Base-by-base conservation (phyloP, 2,888 invertebrate species). In the Apoda limacodes region DNA sequence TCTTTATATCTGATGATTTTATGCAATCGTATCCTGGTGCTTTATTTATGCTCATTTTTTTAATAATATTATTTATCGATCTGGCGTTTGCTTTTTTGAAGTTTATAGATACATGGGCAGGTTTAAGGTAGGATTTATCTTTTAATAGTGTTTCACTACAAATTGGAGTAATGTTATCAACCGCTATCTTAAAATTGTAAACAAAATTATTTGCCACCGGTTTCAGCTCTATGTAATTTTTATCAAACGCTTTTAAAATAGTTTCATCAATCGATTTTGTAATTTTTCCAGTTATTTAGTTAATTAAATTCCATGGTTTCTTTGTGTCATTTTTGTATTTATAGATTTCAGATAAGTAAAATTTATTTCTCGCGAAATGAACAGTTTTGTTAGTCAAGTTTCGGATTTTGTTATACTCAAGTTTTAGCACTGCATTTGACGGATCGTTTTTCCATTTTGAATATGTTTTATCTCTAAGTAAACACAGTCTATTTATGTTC, bases 1-100 rank as follows among this genome's bases (percentile, higher is more conserved):
- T 15, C 34, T 41, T 32, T 9, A 41, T 21, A 9, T 41, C 38
- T 5, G 3, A 5, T 1, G 22, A 31, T 7, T 37, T 7, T 15
- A 40, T 40, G 1, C 14, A 9, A 12, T 38, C 40, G 2, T 9
- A 11, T 3, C 37, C 37, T 4, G 40, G 34, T 12, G 28, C 30
- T 33, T 39, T 39, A 20, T 33, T 28, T 2, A 14, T 7, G 28
- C 30, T 29, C 10, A 35, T 5, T 1, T 25, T 11, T 9, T 15
- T 28, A 7, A 35, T 30, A 7, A 38, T 32, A 12, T 9, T 21
- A 2, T n/a, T 7, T n/a, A 32, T 14, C 5, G 10, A 17, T 3
- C 25, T 11, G 7, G 21, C 9, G 9, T 6, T 21, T 2, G 26
- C 26, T 17, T 22, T 22, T 11, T 28, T 28, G 9, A 35, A 3